A percentile compares a stretch with the other conserved stretches of the same genome.
Evolutionary conservation across 2,797 vertebrate species (phyloP).

Genomic region (Rhabdophis nuchalis): DNA sequence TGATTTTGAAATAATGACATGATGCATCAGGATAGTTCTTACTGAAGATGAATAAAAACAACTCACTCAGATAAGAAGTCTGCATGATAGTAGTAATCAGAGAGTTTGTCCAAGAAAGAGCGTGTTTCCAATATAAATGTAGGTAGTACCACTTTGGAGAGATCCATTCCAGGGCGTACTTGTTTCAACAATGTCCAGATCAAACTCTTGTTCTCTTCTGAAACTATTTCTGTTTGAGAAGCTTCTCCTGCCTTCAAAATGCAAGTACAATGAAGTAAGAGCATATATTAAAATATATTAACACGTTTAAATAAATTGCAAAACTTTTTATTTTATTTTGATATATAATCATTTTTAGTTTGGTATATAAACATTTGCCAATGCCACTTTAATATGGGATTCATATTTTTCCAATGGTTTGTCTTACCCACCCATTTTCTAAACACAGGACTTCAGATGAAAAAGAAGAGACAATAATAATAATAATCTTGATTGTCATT

Average conservation of each 20-base stretch:
- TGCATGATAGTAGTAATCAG: slow-evolving; percentile 97
- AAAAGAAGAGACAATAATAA: background rate
- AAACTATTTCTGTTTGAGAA: slow-evolving; percentile 95
- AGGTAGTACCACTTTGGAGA: slow-evolving; percentile 95
- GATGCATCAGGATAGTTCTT: background rate
- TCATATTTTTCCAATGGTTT: background rate
- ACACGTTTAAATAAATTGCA: background rate
- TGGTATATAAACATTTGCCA: background rate
- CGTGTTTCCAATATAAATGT: slow-evolving; percentile 97
- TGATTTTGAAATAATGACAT: background rate
- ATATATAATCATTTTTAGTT: background rate
- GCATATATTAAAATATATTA: slow-evolving; percentile 3
- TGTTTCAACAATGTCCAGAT: slow-evolving; percentile 98
- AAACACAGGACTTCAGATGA: background rate
- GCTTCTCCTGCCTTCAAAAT: slow-evolving; percentile 88
- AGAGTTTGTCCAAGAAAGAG: slow-evolving; percentile 96
- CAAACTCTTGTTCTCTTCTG: slow-evolving; percentile 97
- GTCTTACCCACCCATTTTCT: background rate
- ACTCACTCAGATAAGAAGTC: slow-evolving; percentile 96
- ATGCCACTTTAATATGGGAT: background rate
- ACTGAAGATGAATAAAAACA: background rate
- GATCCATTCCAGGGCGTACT: slow-evolving; percentile 95
- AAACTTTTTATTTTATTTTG: background rate
- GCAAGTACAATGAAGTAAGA: slow-evolving; percentile 38
- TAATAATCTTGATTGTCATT: too few species aligned